Evolutionary conservation across 2,113 vertebrate species (phyloP).

Genomic region (Nansenia antarctica): DNA sequence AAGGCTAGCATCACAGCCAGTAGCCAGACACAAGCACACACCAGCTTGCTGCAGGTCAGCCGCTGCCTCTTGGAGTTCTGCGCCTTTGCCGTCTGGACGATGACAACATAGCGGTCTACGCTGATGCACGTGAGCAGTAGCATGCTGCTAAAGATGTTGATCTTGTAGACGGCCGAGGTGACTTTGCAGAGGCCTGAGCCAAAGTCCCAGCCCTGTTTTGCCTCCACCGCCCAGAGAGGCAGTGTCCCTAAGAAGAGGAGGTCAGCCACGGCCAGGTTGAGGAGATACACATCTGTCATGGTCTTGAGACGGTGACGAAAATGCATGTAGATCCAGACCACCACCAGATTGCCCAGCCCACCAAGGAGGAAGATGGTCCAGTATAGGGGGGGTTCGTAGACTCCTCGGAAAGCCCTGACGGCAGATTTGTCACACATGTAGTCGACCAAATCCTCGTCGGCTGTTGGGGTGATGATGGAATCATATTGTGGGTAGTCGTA

Average conservation of each 20-base stretch:
- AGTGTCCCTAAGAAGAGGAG: constrained; percentile 85
- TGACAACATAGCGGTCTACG: constrained; percentile 83
- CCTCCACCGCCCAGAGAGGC: constrained; percentile 86
- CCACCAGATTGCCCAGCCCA: constrained; percentile 76
- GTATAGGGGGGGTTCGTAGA: constrained; percentile 78
- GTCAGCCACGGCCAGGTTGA: constrained; percentile 85
- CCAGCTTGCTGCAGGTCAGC: constrained; percentile 72
- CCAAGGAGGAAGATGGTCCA: constrained; percentile 80
- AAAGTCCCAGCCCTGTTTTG: constrained; percentile 76
- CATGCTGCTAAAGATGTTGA: constrained; percentile 87
- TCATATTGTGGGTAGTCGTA: constrained; percentile 22
- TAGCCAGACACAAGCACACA: constrained; percentile 78
- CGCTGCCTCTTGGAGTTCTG: constrained; percentile 68
- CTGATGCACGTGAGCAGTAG: constrained; percentile 88
- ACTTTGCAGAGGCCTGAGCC: constrained; percentile 77
- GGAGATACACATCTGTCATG: constrained; percentile 82
- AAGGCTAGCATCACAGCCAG: constrained; percentile 67
- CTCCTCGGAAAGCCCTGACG: constrained; percentile 69
- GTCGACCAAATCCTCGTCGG: constrained; percentile 11
- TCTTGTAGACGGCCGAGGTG: constrained; percentile 81
- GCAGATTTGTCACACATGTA: constrained; percentile 65
- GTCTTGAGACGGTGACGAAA: constrained; percentile 78
- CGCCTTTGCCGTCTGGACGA: constrained; percentile 75
- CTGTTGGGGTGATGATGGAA: constrained; percentile 1
- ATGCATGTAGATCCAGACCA: constrained; percentile 82